Percentiles rank a stretch among this genome's conserved stretches.
Evolutionary conservation across 2,888 invertebrate genomes (phyloP).

Genomic region (Drosophila incognita): DNA sequence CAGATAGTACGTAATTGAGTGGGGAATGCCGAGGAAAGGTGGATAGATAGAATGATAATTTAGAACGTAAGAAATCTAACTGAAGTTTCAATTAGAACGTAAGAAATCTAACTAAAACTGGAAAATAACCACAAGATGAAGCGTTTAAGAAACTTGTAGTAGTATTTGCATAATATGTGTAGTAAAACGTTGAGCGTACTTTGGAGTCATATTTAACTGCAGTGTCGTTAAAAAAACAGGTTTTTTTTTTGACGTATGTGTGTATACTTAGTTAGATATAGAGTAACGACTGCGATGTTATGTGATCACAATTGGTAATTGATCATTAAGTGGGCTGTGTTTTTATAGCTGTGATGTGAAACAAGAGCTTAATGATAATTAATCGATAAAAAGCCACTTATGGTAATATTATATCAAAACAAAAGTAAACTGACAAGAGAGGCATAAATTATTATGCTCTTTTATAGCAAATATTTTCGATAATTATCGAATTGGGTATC

Average conservation of each 20-base stretch:
- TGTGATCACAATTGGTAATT: conserved; percentile 20
- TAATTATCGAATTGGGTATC: background rate
- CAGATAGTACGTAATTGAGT: conserved; percentile 55
- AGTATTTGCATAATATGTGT: conserved; percentile 22
- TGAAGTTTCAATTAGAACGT: conserved; percentile 9
- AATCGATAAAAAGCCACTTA: conserved; percentile 11
- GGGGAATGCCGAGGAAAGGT: conserved; percentile 47
- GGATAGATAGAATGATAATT: conserved; percentile 28
- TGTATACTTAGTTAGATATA: conserved; percentile 1
- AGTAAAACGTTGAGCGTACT: conserved; percentile 4
- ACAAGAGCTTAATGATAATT: background rate
- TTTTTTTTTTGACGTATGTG: conserved; percentile 2
- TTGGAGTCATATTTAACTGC: conserved; percentile 1
- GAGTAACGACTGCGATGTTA: conserved; percentile 22
- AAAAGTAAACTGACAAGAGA: too few species aligned
- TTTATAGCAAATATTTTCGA: background rate
- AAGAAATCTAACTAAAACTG: conserved; percentile 38
- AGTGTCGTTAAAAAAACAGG: conserved; percentile 4
- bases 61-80: conserved; percentile 32
- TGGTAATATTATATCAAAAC: background rate
- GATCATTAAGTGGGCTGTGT: conserved; percentile 17
- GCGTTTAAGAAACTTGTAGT: conserved; percentile 2
- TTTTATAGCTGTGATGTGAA: conserved; percentile 8
- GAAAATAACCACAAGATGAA: conserved; percentile 21
- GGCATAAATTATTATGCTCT: background rate